Evolutionary conservation across 2,888 invertebrate genomes (phyloP).

Genomic region (Plagiodera versicolora): DNA sequence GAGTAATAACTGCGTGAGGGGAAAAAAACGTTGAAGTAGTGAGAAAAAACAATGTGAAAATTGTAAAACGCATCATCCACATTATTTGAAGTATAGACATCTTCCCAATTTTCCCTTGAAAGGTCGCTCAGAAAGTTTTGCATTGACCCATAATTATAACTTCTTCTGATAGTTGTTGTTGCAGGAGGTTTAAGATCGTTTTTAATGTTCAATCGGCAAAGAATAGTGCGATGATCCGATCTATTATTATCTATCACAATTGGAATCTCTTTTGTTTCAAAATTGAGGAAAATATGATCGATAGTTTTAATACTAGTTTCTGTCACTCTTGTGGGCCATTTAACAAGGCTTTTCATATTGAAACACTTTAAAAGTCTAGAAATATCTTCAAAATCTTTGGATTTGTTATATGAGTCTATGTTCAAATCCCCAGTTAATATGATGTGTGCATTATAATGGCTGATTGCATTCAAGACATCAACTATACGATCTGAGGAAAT

Average conservation of each 20-base stretch:
- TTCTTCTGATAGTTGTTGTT: background rate
- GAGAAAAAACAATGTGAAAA: too few species aligned
- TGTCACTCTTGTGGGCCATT: slow-evolving; percentile 9
- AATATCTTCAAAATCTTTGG: background rate
- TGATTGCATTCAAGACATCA: slow-evolving; percentile 5
- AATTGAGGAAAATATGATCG: slow-evolving; percentile 8
- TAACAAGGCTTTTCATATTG: background rate
- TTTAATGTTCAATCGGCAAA: background rate
- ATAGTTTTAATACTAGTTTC: slow-evolving; percentile 2
- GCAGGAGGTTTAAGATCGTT: background rate
- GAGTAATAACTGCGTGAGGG: background rate
- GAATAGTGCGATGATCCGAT: too few species aligned
- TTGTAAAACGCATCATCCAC: too few species aligned
- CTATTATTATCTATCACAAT: background rate
- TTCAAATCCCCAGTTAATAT: slow-evolving; percentile 7
- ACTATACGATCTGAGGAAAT: background rate
- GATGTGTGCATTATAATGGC: background rate
- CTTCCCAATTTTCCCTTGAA: too few species aligned
- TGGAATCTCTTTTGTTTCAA: background rate
- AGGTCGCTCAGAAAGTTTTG: background rate
- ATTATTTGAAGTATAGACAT: too few species aligned
- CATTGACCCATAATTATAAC: background rate
- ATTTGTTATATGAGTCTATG: slow-evolving; percentile 4
- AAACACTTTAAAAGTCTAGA: slow-evolving; percentile 5
- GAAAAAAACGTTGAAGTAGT: background rate